Percentiles rank a stretch among this genome's conserved stretches.
These are phyloP conservation scores for Neoitamus cyanurus DNA, from an alignment of 2,888 invertebrate species.

Conservation along the genomic window DNA sequence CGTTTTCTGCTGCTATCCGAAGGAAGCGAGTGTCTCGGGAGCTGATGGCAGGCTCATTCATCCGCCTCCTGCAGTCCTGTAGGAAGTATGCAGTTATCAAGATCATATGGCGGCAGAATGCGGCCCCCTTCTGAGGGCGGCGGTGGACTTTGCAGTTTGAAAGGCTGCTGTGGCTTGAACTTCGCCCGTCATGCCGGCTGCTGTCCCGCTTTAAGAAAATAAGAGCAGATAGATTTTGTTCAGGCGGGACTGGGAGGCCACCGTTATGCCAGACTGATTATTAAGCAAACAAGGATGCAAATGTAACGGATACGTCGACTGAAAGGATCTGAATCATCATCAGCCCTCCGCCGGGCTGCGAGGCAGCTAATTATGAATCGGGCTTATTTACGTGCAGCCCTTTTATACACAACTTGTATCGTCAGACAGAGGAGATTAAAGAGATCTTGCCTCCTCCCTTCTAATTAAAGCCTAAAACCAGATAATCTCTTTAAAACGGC, in stretches of 20 bases:
- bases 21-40: not conserved
- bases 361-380: not conserved
- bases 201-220: not conserved
- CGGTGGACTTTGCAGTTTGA: not conserved
- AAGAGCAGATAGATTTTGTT: not conserved
- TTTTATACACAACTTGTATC: not conserved
- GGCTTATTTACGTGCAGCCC: not conserved
- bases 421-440: not conserved
- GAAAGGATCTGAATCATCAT: not conserved
- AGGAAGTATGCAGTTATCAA: not conserved
- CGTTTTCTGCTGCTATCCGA: not conserved
- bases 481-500: constrained; percentile 34
- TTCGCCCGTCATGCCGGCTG: not conserved
- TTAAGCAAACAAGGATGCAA: not conserved
- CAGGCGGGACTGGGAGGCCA: not conserved
- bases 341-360: not conserved
- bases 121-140: not conserved
- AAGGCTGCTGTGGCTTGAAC: not conserved
- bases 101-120: not conserved
- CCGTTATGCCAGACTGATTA: not conserved
- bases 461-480: constrained; percentile 30
- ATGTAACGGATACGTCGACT: not conserved
- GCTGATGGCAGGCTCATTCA: not conserved
- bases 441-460: not conserved
- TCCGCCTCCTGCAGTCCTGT: not conserved